Percentiles rank a stretch among this genome's conserved stretches.
Evolutionary conservation across 1,140 invertebrate genomes (phyloP).

Genomic region (Lucilia sericata): DNA sequence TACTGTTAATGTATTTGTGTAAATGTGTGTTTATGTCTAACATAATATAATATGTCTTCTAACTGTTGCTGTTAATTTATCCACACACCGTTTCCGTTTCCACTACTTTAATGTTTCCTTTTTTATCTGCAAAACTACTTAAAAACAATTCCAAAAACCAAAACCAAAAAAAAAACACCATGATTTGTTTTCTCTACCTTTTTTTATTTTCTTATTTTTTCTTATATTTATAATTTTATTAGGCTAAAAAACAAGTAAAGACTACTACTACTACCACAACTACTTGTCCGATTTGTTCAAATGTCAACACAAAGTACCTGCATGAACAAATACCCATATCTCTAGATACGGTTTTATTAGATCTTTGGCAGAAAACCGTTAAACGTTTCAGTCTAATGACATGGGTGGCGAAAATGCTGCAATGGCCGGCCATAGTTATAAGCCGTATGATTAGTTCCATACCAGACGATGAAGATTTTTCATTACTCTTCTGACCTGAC

Average conservation of each 20-base stretch:
- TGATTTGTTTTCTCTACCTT: slow-evolving; percentile 48
- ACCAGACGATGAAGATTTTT: slow-evolving; percentile 50
- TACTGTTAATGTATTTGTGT: background rate
- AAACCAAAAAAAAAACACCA: slow-evolving; percentile 12
- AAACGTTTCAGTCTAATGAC: slow-evolving; percentile 50
- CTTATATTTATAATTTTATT: slow-evolving; percentile 41
- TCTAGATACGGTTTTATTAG: slow-evolving; percentile 49
- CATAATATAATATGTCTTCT: background rate
- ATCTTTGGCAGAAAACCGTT: slow-evolving; percentile 52
- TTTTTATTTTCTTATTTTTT: slow-evolving; percentile 48
- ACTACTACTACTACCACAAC: slow-evolving; percentile 1
- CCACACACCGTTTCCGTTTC: background rate
- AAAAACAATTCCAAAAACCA: background rate
- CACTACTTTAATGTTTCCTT: background rate
- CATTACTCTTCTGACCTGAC: slow-evolving; percentile 46
- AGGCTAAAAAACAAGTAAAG: slow-evolving; percentile 47
- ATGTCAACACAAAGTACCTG: slow-evolving; percentile 53
- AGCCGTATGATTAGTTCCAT: slow-evolving; percentile 53
- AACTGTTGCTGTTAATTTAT: background rate
- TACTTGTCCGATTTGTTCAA: slow-evolving; percentile 53
- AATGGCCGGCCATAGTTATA: slow-evolving; percentile 55
- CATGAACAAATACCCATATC: slow-evolving; percentile 52
- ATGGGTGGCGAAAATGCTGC: slow-evolving; percentile 54
- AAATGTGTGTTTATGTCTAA: background rate
- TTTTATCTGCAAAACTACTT: background rate